Evolutionary conservation across 1,140 invertebrate species (phyloP), one percentile per base, ranked within the genome.

Genomic region (Penaeus indicus): DNA sequence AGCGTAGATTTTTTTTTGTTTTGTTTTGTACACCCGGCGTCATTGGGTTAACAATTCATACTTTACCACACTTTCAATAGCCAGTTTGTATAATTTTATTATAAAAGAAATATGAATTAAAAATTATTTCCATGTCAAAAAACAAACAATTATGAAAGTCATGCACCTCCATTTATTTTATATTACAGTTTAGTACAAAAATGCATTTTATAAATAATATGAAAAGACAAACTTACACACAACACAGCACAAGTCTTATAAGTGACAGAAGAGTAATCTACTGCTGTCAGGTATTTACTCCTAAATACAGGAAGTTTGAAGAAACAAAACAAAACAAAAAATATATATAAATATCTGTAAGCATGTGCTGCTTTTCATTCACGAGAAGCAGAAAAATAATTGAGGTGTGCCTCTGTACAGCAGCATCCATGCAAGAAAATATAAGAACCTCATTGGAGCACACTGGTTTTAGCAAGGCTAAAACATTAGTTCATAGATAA

Each of bases 151-250:
- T 54, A 67, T 27, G n/a, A 21, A 80, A 27, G 67, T 86, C 87
- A 88, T 88, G 87, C 87, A 88, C 78, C 80, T 88, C 87, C 87
- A 88, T 88, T 88, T 88, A 88, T 88, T 88, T 84, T 88, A 88
- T 88, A 88, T 88, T 88, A 84, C 32, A 83, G 87, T 88, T 88
- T 88, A 88, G 87, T 88, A 88, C 87, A 88, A 88, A 88, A 88
- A 84, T 88, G 80, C 69, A 84, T 84, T 84, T 88, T 88, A 88
- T 88, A 88, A 88, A 88, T 88, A 84, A 88, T 88, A 88, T 88
- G 87, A 88, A 88, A 88, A 84, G 87, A 84, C 87, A 88, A 88
- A 88, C 87, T 88, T 84, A 87, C 87, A 88, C 87, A 79, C 87
- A 88, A 82, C 86, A 84, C 87, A 88, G 87, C 86, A 84, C 86